Percentiles rank a stretch among this genome's conserved stretches.
These are phyloP conservation scores for Diorhabda carinulata DNA, from an alignment of 1,140 invertebrate species.

Conservation along the genomic window DNA sequence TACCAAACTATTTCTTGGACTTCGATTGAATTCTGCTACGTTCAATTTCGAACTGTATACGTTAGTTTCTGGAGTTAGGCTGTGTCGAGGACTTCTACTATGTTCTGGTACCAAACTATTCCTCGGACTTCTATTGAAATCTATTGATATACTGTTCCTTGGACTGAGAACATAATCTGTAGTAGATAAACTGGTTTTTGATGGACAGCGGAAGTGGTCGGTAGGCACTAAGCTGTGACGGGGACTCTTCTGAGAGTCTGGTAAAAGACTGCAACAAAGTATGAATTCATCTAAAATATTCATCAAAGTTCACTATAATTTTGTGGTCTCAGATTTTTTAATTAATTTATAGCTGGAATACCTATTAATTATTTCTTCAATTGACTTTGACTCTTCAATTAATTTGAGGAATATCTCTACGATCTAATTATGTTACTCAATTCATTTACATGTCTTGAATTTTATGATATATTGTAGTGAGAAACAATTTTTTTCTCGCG, in stretches of 20 bases:
- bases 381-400: too few species aligned
- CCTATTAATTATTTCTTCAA: too few species aligned
- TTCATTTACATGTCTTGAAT: too few species aligned
- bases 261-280: constrained; percentile 42
- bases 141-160: constrained; percentile 52
- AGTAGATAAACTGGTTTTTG: constrained; percentile 47
- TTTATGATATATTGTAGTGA: too few species aligned
- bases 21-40: constrained; percentile 50
- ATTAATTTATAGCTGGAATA: too few species aligned
- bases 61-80: constrained; percentile 52
- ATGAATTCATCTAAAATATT: too few species aligned
- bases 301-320: too few species aligned
- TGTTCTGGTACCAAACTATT: constrained; percentile 60
- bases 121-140: constrained; percentile 60
- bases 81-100: constrained; percentile 56
- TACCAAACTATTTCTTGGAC: constrained; percentile 57
- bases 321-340: too few species aligned
- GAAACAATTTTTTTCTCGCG: too few species aligned
- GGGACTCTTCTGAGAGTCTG: constrained; percentile 54
- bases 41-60: constrained; percentile 37
- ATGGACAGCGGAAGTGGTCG: constrained; percentile 50
- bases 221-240: constrained; percentile 61
- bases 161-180: constrained; percentile 50
- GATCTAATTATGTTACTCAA: too few species aligned
- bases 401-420: too few species aligned